Evolutionary conservation across 2,797 vertebrate genomes (phyloP).

Genomic region (Falco biarmicus): DNA sequence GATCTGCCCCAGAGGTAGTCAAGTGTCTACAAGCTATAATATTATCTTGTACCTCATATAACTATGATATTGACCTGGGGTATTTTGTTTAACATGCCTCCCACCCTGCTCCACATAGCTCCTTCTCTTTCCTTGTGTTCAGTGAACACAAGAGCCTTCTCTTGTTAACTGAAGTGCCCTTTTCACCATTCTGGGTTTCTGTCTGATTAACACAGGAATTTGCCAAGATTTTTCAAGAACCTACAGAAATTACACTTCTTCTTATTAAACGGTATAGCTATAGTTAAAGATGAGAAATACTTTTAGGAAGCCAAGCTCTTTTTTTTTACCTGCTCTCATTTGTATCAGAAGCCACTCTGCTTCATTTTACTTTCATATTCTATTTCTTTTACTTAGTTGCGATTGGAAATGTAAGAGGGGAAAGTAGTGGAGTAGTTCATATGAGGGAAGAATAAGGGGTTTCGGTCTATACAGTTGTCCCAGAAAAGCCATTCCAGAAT

Average conservation of each 20-base stretch:
- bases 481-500: neutral
- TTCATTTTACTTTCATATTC: neutral
- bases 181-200: neutral
- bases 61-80: neutral
- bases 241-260: neutral
- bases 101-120: rapidly evolving
- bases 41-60: neutral
- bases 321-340: neutral
- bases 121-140: neutral
- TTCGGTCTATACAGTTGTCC: neutral
- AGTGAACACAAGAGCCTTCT: neutral
- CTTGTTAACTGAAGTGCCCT: neutral
- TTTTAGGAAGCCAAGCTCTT: neutral
- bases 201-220: neutral
- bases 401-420: neutral
- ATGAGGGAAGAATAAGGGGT: neutral
- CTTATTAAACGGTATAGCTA: neutral
- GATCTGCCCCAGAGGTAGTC: neutral
- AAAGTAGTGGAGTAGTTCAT: neutral
- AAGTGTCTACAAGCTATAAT: rapidly evolving
- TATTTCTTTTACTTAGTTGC: neutral
- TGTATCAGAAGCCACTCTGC: neutral
- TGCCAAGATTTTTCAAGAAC: neutral
- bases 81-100: rapidly evolving
- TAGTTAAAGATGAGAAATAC: neutral